Percentiles rank a stretch among this genome's conserved stretches.
Evolutionary conservation across 2,888 invertebrate genomes (phyloP).

Genomic region (Rotaria macrura): DNA sequence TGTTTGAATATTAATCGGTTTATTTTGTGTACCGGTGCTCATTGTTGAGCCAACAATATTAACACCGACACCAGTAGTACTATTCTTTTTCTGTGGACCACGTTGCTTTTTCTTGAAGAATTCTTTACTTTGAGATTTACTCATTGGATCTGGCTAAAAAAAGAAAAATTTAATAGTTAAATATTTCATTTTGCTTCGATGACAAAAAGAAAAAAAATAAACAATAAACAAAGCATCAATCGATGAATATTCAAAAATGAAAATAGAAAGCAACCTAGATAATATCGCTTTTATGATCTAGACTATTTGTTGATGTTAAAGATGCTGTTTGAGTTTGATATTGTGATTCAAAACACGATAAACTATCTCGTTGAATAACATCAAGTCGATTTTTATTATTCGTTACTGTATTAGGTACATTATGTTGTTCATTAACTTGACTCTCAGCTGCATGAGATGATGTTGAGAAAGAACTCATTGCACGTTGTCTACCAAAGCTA

Average conservation of each 20-base stretch:
- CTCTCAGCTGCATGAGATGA: background rate
- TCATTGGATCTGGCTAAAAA: slow-evolving; percentile 13
- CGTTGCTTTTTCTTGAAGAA: slow-evolving; percentile 16
- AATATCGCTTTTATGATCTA: background rate
- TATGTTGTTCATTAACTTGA: background rate
- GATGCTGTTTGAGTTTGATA: background rate
- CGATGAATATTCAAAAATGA: background rate
- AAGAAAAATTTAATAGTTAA: background rate
- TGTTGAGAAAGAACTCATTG: background rate
- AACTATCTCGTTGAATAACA: background rate
- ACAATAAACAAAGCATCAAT: background rate
- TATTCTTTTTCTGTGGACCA: background rate
- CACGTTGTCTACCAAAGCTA: background rate
- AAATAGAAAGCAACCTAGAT: background rate
- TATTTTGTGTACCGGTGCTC: background rate
- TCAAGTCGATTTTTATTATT: background rate
- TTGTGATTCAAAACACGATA: background rate
- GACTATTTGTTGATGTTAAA: background rate
- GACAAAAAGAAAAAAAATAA: too few relatives aligned
- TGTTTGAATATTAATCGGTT: background rate
- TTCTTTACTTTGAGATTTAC: slow-evolving; percentile 2
- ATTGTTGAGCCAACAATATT: background rate
- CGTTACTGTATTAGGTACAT: too few relatives aligned
- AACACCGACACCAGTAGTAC: background rate
- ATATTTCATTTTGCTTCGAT: background rate